These are phyloP conservation scores for Psylliodes chrysocephalus DNA, from an alignment of 2,888 invertebrate species.

Conservation along the genomic window DNA sequence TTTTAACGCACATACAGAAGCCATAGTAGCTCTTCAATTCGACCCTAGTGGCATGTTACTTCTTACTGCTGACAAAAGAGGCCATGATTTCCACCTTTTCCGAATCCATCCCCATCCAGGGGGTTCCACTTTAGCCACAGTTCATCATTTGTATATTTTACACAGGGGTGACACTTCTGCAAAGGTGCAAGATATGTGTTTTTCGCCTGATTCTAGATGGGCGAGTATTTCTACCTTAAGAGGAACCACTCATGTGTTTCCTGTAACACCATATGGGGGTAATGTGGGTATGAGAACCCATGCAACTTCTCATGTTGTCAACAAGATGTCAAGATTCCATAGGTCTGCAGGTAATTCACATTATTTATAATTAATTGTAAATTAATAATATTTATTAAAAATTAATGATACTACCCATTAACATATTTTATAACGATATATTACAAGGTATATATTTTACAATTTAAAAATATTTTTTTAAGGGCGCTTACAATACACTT, in stretches of 20 bases:
- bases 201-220: conserved; percentile 95
- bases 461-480: too few relatives aligned
- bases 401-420: too few relatives aligned
- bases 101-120: conserved; percentile 88
- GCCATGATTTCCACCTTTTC: conserved; percentile 97
- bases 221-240: conserved; percentile 94
- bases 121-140: conserved; percentile 85
- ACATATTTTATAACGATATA: too few relatives aligned
- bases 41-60: conserved; percentile 91
- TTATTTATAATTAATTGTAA: background rate
- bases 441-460: too few relatives aligned
- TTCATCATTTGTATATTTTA: conserved; percentile 94
- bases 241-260: conserved; percentile 98
- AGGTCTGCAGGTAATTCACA: conserved; percentile 79
- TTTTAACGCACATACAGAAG: conserved; percentile 88
- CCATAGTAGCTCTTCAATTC: conserved; percentile 89
- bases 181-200: conserved; percentile 91
- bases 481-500: too few relatives aligned
- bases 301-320: conserved; percentile 92
- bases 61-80: conserved; percentile 90
- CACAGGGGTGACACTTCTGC: conserved; percentile 97
- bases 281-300: conserved; percentile 92
- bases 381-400: too few relatives aligned
- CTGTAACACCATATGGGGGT: conserved; percentile 96
- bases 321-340: conserved; percentile 92